phyloP scores from a whole-genome alignment of 2,797 vertebrate genomes.

The Enoplosus armatus region DNA sequence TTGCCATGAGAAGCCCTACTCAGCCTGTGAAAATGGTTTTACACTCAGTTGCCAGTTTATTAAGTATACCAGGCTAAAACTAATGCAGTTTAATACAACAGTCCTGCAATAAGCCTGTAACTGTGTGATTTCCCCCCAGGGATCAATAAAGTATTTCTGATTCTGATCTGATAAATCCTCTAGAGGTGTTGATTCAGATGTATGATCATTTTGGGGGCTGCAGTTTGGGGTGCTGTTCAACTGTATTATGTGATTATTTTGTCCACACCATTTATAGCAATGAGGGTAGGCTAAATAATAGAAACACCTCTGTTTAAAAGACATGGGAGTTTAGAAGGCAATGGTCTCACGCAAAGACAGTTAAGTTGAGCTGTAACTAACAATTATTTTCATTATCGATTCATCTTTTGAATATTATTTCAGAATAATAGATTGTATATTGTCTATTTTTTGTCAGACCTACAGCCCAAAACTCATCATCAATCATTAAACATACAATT shows the following conservation, averaged over 20 bases:
- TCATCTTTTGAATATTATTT: not conserved
- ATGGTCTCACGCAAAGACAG: not conserved
- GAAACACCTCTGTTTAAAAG: not conserved
- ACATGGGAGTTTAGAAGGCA: not conserved
- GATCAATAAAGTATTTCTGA: too few species aligned
- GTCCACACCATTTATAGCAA: not conserved
- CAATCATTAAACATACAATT: too few species aligned
- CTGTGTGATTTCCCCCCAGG: too few species aligned
- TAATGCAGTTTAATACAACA: not conserved
- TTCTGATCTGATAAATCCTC: too few species aligned
- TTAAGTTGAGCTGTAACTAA: not conserved
- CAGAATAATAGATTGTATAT: not conserved
- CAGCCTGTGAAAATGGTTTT: not conserved
- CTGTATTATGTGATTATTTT: not conserved
- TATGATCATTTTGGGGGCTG: too few species aligned
- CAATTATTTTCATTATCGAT: not conserved
- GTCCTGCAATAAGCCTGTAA: too few species aligned
- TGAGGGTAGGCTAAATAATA: not conserved
- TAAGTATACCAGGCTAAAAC: too few species aligned
- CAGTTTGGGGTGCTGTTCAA: too few species aligned
- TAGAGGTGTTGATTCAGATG: too few species aligned
- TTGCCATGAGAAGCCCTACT: not conserved
- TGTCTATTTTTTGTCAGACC: not conserved
- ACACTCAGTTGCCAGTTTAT: not conserved
- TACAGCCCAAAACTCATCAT: not conserved